These are phyloP conservation scores for Pandion haliaetus DNA, from an alignment of 2,113 vertebrate species.

Conservation along the genomic window DNA sequence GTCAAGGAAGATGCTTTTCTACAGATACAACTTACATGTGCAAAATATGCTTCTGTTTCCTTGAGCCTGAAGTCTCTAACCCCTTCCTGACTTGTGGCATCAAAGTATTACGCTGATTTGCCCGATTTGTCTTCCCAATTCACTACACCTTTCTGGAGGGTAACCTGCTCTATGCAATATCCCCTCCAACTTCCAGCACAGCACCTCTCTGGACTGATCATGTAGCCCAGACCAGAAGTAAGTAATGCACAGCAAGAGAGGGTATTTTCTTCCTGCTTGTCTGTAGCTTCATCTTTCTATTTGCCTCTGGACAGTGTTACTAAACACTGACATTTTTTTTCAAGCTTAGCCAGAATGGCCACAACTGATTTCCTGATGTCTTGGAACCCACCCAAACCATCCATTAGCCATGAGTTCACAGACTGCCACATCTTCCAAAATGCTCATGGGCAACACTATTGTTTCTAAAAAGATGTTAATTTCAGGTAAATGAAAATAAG, in stretches of 20 bases:
- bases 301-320: not conserved
- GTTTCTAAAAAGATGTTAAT: slow-evolving; percentile 25
- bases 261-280: not conserved
- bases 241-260: not conserved
- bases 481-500: slow-evolving; percentile 28
- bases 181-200: not conserved
- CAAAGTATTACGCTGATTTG: not conserved
- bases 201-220: not conserved
- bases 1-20: not conserved
- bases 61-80: not conserved
- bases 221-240: fast-evolving
- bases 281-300: not conserved
- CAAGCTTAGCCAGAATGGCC: not conserved
- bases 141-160: not conserved
- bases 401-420: not conserved
- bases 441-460: not conserved
- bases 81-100: not conserved
- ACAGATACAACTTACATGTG: not conserved
- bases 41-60: not conserved
- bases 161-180: not conserved
- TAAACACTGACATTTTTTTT: not conserved
- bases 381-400: slow-evolving; percentile 39
- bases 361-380: not conserved
- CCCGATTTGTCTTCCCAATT: not conserved
- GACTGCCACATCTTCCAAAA: slow-evolving; percentile 9